Conservation (phyloP, 2,113 vertebrate genomes). For the Poicephalus gulielmi region DNA sequence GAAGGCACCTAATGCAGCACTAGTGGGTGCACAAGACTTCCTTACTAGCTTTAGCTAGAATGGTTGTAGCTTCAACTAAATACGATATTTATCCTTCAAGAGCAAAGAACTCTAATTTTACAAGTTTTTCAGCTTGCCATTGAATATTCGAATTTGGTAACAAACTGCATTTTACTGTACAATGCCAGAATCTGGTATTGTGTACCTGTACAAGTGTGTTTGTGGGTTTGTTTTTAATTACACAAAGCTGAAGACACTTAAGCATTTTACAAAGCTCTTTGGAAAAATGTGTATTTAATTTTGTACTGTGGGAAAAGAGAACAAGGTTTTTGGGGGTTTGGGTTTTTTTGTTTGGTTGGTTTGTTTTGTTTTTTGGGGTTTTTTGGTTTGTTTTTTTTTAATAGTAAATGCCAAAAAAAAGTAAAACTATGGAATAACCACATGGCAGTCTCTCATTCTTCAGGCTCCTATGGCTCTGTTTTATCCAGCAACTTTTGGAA, state of each 20-base stretch:
- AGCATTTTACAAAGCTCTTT: background rate
- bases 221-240: background rate
- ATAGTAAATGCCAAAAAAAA: background rate
- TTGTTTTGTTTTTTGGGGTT: background rate
- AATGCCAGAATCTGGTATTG: background rate
- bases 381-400: background rate
- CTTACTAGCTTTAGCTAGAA: background rate
- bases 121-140: background rate
- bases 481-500: constrained; percentile 96
- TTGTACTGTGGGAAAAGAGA: background rate
- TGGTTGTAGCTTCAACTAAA: background rate
- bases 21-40: background rate
- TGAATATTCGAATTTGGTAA: background rate
- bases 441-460: background rate
- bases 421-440: background rate
- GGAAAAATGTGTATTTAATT: background rate
- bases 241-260: background rate
- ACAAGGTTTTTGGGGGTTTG: background rate
- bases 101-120: background rate
- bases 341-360: background rate
- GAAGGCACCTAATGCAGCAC: background rate
- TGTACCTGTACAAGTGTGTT: background rate
- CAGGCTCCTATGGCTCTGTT: constrained; percentile 98
- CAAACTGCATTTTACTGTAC: background rate
- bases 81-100: background rate